Conservation (phyloP, 2,113 vertebrate species). For the Halcyon malimbica region DNA sequence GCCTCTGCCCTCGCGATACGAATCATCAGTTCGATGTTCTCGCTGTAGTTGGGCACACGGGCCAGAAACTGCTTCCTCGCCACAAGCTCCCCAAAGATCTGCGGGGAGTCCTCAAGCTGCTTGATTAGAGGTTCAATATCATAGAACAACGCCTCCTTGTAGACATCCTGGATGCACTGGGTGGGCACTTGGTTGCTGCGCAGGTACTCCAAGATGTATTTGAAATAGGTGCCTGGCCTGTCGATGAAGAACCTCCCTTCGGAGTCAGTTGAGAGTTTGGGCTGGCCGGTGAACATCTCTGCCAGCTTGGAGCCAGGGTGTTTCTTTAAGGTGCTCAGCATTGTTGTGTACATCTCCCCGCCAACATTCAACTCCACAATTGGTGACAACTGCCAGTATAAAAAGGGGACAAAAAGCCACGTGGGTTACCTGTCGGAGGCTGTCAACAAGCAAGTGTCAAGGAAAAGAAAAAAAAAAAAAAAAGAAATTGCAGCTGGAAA, state of each 20-base stretch:
- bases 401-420: neutral
- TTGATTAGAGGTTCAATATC: constrained; percentile 85
- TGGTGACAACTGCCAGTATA: constrained; percentile 59
- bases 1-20: constrained; percentile 89
- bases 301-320: constrained; percentile 84
- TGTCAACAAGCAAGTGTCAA: neutral
- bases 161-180: constrained; percentile 80
- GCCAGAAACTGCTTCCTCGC: constrained; percentile 89
- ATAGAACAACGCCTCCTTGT: constrained; percentile 87
- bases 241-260: constrained; percentile 89
- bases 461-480: neutral
- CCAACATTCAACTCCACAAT: constrained; percentile 89
- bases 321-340: constrained; percentile 81
- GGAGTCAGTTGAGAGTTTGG: constrained; percentile 70
- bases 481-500: neutral
- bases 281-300: constrained; percentile 77
- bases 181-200: constrained; percentile 81
- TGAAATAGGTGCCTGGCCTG: constrained; percentile 84
- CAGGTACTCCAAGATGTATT: constrained; percentile 87
- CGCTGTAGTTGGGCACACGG: constrained; percentile 85
- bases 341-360: constrained; percentile 84
- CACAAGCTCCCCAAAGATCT: constrained; percentile 88
- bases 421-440: neutral
- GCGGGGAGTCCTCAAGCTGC: constrained; percentile 85
- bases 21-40: constrained; percentile 93